Base-by-base conservation (phyloP, 2,888 invertebrate species). In the Limnephilus auricula region DNA sequence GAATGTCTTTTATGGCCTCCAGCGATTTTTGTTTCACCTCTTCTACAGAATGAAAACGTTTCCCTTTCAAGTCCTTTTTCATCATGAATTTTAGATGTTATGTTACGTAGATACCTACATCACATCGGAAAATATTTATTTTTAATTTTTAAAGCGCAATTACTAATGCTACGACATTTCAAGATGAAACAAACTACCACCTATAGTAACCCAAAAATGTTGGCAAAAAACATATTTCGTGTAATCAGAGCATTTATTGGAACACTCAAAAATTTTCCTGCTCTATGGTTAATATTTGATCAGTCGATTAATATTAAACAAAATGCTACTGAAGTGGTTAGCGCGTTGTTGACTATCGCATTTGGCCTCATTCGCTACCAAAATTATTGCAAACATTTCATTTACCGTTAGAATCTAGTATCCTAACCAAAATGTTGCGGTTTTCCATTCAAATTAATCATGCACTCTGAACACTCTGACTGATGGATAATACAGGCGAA, bases 391-490 rank as follows among this genome's bases (percentile, higher is more conserved):
- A 65, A 65, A 65, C 65, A n/a, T 65, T 65, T 65, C 65, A 65
- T 65, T 65, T 65, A 65, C 25, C 25, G 65, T 65, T 45, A 45
- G 25, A n/a, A n/a, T n/a, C n/a, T 1, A 65, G 65, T 25, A 6
- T n/a, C 65, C 25, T n/a, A 25, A 65, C 65, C 65, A 65, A 87
- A 50, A 87, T 45, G 87, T 50, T 40, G 87, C 65, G 32, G 15
- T 13, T 25, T 65, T 25, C 34, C 79, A 37, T 89, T 79, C n/a
- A 25, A 50, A 50, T 87, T 87, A 87, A 85, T 85, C 80, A 80
- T 79, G 80, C 80, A 80, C 25, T 80, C 31, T 25, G 25, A 31
- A 80, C 80, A 80, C 80, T 80, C 80, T 32, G 31, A 30, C 80
- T 30, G 80, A 80, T 80, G 30, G 50, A 65, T 50, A 50, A 50